Evolutionary conservation across 2,113 vertebrate genomes (phyloP), one percentile per base, ranked within the genome.

Genomic region (Burhinus bistriatus): DNA sequence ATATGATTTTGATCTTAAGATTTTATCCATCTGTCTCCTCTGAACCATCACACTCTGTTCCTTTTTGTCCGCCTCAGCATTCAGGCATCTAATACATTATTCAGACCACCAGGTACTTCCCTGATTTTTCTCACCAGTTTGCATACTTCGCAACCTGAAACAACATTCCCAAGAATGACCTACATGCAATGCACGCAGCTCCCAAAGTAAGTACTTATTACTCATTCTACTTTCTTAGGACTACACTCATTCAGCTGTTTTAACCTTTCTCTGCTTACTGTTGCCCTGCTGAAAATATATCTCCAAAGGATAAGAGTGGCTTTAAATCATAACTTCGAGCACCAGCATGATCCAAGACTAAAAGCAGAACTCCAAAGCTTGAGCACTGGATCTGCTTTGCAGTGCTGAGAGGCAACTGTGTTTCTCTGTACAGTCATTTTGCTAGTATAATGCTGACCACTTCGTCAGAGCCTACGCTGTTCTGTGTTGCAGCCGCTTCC

Each of bases 11-110:
- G 72, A 78, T 83, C 82, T 90, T 10, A 2, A 49, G 72, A 77
- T 44, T 88, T 73, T 6, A 81, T 81, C 94, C 89, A 94, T 93
- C 95, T 95, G 93, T 54, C 95, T 96, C 52, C 78, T 87, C 87
- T 72, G 80, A 92, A 40, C 65, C 93, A 51, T 8, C 89, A 47
- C 89, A 36, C 42, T 16, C 87, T 84, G 68, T 32, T 91, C 68
- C 89, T 68, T 38, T 78, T 55, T 14, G 54, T 29, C 76, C 4
- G 3, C 79, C 76, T 73, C 80, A 86, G 86, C 59, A 30, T 27
- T 30, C 80, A 81, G 71, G 32, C 85, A 64, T 44, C 76, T 75
- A 40, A 92, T 30, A 8, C 72, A 64, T 89, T 81, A 94, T 87
- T 95, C 94, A 95, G 76, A 80, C 49, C 79, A 78, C 54, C 88